Base-by-base conservation (phyloP, 2,797 vertebrate genomes). In the Echeneis naucrates region DNA sequence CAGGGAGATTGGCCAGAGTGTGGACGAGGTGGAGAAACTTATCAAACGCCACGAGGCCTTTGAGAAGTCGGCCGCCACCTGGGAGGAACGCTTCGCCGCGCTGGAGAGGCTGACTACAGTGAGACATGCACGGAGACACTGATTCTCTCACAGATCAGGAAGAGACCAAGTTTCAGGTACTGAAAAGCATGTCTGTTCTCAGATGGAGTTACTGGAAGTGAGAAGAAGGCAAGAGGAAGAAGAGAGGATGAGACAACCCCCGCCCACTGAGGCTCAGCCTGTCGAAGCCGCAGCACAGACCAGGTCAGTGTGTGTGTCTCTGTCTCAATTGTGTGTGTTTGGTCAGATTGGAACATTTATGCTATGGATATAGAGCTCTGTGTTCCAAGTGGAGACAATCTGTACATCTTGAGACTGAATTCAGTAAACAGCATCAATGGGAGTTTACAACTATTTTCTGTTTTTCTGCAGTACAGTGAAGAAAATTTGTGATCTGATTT, bases 11-110 rank as follows among this genome's bases (percentile, higher is more conserved):
- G 98, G 98, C 3, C 96, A 96, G 91, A 99, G 92, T 0, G 98
- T 99, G 52, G 98, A 98, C 1, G 97, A 99, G 82, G 97, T 99
- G 85, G 98, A 99, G 92, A 99, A 99, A 32, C 92, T 99, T 75
- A 98, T 99, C 91, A 99, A 99, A 85, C 92, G 98, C 45, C 98
- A 99, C 0, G 98, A 99, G 91, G 98, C 98, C 0, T 99, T 99
- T 54, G 98, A 99, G 85, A 99, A 99, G 89, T 99, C 98, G 0
- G 98, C 97, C 8, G 97, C 98, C 11, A 99, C 97, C 68, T 99
- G 98, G 98, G 98, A 99, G 14, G 98, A 99, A 77, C 95, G 98
- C 45, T 99, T 99, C 87, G 92, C 97, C 0, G 98, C 97, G 0
- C 92, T 99, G 90, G 97, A 99, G 87, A 95, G 97, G 85, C 91